These are phyloP conservation scores for Aleadryas rufinucha DNA, from an alignment of 2,113 vertebrate species.

Conservation along the genomic window DNA sequence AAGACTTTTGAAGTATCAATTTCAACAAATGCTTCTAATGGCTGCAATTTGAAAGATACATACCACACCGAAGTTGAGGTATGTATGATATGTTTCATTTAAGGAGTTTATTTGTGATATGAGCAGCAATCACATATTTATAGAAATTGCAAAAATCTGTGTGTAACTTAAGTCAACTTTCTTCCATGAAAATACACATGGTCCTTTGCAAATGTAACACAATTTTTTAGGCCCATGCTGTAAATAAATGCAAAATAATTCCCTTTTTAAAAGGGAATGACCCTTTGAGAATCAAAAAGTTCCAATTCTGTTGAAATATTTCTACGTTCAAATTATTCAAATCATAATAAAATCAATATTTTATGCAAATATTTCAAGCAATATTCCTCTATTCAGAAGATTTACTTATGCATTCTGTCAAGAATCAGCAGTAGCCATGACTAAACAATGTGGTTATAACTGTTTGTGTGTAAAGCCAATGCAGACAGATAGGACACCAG, in stretches of 20 bases:
- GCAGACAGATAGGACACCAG: not conserved
- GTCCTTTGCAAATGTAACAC: not conserved
- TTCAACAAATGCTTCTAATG: not conserved
- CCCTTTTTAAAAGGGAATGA: not conserved
- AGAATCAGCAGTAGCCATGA: not conserved
- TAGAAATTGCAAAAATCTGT: not conserved
- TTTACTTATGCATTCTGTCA: not conserved
- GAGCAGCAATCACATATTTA: not conserved
- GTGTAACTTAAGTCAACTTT: not conserved
- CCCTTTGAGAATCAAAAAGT: not conserved
- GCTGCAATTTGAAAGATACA: not conserved
- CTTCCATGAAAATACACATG: not conserved
- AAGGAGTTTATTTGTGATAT: not conserved
- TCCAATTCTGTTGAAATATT: not conserved
- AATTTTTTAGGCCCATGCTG: not conserved
- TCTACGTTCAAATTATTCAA: not conserved
- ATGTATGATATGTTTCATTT: not conserved
- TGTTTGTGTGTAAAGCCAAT: not conserved
- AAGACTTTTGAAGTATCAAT: not conserved
- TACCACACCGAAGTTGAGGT: fast-evolving
- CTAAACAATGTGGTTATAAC: not conserved
- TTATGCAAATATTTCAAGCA: not conserved
- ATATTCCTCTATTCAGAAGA: not conserved
- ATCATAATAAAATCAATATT: not conserved
- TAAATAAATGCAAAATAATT: not conserved